Evolutionary conservation across 64 coral and sea anemone genomes (phyloP).

Genomic region (Actinia tenebrosa): DNA sequence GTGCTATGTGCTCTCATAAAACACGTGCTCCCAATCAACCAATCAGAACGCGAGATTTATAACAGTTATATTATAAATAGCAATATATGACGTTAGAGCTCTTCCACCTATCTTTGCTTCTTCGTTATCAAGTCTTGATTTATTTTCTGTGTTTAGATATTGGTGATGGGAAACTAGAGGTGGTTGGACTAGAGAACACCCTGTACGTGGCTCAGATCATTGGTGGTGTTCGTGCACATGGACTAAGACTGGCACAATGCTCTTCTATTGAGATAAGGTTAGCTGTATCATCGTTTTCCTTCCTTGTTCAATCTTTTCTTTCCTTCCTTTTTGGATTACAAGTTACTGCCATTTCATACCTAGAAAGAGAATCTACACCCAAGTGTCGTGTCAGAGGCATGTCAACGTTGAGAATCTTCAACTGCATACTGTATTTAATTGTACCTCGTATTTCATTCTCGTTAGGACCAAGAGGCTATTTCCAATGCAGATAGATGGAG

Average conservation of each 20-base stretch:
- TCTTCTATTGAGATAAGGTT: constrained; percentile 84
- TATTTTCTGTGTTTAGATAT: constrained; percentile 52
- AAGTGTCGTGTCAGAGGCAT: neutral
- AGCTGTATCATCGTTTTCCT: neutral
- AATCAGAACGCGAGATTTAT: no score
- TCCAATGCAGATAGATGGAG: constrained; percentile 98
- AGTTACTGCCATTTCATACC: no score
- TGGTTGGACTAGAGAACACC: constrained; percentile 85
- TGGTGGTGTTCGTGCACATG: constrained; percentile 82
- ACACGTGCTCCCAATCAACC: no score
- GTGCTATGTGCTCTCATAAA: no score
- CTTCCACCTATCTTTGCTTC: no score
- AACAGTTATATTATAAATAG: no score
- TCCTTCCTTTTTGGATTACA: neutral
- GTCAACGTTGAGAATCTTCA: no score
- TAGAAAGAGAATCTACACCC: no score
- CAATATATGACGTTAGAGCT: no score
- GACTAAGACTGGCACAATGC: constrained; percentile 85
- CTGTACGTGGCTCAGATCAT: constrained; percentile 93
- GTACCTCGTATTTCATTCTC: neutral
- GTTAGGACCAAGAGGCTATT: constrained; percentile 87
- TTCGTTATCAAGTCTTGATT: no score
- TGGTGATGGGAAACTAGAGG: constrained; percentile 89
- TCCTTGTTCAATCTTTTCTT: neutral
- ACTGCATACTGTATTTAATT: neutral